Base-by-base conservation (phyloP, 2,888 invertebrate genomes). In the Hanleya hanleyi region DNA sequence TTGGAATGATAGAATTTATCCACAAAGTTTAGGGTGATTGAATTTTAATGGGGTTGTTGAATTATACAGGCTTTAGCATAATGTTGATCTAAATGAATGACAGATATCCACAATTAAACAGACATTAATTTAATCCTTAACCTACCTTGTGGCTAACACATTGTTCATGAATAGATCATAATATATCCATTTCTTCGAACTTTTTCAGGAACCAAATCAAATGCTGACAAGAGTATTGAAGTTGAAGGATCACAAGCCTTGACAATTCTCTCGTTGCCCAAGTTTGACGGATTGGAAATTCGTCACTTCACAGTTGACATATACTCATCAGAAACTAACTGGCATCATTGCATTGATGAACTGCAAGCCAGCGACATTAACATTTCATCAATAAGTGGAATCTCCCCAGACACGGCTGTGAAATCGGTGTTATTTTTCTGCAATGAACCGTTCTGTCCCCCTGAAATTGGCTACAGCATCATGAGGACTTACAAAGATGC, bases 361-460 rank as follows among this genome's bases (percentile, higher is more conserved):
- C 26, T 57, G 15, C 29, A 70, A 47, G 65, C 71, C 29, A 32
- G 71, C 1, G 32, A 57, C 1, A 32, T 66, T 33, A 70, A 70
- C 37, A 74, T 32, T 15, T 18, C 37, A 22, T 41, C 9, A 38
- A 50, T 38, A 50, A 22, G 7, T 36, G 26, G 47, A 36, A 71
- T 79, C 50, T 76, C 77, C 4, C 64, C 64, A 7, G 71, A 67
- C 1, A 69, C 71, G 50, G 61, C 71, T 15, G 77, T 80, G 29
- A 82, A 82, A 67, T 77, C 76, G 7, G 70, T 84, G 5, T 68
- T 84, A 57, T 79, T 81, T 36, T 81, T 82, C 37, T 74, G 76
- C 36, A 78, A 78, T 47, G 81, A 84, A 50, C 77, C 81, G 6
- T 72, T 71, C 36, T 79, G 81, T 68, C 81, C 83, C 15, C 78